Evolutionary conservation across 23 tunicate species (phyloP).

Genomic region (Trididemnum clinides): DNA sequence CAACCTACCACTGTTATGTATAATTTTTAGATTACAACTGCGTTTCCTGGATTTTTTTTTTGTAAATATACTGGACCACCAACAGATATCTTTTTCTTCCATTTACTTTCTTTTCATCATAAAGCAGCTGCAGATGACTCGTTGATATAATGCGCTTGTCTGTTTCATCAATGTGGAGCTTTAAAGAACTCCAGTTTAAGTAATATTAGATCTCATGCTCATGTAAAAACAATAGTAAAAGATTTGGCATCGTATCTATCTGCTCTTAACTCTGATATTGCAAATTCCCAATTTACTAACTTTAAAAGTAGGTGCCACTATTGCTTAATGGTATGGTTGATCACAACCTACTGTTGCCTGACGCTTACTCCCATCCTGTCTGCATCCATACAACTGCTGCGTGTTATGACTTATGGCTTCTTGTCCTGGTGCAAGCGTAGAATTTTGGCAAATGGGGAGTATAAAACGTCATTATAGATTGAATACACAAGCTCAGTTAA

Average conservation of each 20-base stretch:
- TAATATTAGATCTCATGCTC: too few relatives aligned
- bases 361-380: neutral
- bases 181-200: too few relatives aligned
- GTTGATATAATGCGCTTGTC: neutral
- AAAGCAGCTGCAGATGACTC: neutral
- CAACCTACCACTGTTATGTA: too few relatives aligned
- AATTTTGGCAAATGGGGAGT: neutral
- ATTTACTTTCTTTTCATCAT: neutral
- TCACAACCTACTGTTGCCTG: neutral
- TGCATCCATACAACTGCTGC: neutral
- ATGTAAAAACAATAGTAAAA: too few relatives aligned
- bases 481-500: neutral
- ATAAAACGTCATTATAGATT: neutral
- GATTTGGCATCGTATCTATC: too few relatives aligned
- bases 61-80: too few relatives aligned
- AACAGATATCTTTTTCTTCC: too few relatives aligned
- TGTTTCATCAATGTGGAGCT: too few relatives aligned
- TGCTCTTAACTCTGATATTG: neutral
- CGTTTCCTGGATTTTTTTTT: too few relatives aligned
- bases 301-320: neutral
- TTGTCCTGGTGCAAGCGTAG: too few relatives aligned
- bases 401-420: neutral
- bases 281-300: neutral
- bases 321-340: neutral
- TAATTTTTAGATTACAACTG: too few relatives aligned